Evolutionary conservation across 2,797 vertebrate species (phyloP).

Genomic region (Strix occidentalis): DNA sequence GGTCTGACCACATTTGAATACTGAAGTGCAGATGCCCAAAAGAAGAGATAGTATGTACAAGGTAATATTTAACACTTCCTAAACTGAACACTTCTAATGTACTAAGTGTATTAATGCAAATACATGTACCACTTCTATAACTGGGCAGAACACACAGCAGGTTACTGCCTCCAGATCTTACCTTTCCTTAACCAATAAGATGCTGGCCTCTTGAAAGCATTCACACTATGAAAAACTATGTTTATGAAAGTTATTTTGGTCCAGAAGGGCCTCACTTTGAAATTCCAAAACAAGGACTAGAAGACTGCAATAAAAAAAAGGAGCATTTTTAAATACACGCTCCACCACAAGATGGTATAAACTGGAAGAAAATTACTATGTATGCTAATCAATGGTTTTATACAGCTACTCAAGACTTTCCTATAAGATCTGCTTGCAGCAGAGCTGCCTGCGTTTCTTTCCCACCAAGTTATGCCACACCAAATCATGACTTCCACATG

Average conservation of each 20-base stretch:
- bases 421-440: constrained; percentile 20
- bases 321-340: constrained; percentile 57
- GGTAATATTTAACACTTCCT: background rate
- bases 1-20: background rate
- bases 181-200: constrained; percentile 14
- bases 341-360: constrained; percentile 60
- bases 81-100: background rate
- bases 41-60: background rate
- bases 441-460: background rate
- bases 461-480: background rate
- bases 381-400: constrained; percentile 64
- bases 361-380: constrained; percentile 68
- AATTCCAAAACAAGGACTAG: constrained; percentile 56
- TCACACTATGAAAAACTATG: background rate
- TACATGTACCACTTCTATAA: background rate
- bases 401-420: constrained; percentile 38
- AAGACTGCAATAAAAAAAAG: constrained; percentile 54
- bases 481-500: background rate
- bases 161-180: background rate
- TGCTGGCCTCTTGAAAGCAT: constrained; percentile 1
- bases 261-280: constrained; percentile 41
- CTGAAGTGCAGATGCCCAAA: background rate
- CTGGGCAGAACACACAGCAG: background rate
- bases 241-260: constrained; percentile 55
- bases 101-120: background rate